Percentiles rank a stretch among this genome's conserved stretches.
Conservation (phyloP, 2,113 vertebrate species). For the Dinomys branickii region DNA sequence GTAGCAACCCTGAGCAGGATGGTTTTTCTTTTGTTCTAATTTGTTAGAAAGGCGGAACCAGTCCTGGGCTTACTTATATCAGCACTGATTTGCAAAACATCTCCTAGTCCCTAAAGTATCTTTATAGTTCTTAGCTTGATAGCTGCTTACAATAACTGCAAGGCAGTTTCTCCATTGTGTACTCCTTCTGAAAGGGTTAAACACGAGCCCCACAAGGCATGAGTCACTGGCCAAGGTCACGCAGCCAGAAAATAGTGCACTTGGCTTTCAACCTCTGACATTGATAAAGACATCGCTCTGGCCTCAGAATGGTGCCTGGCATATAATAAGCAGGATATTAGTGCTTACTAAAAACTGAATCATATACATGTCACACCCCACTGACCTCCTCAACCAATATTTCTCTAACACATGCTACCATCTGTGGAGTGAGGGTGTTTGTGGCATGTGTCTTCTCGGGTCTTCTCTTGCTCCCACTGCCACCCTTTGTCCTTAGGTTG, state of each 20-base stretch:
- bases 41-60: not conserved
- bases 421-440: not conserved
- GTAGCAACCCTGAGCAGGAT: no score
- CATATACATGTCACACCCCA: not conserved
- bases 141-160: not conserved
- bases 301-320: slow-evolving; percentile 6
- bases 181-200: not conserved
- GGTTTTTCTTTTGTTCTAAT: not conserved
- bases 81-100: slow-evolving; percentile 29
- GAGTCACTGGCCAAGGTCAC: not conserved
- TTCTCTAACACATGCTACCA: slow-evolving; percentile 3
- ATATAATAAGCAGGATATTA: not conserved
- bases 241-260: not conserved
- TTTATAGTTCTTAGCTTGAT: not conserved
- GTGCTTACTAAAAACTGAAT: slow-evolving; percentile 24
- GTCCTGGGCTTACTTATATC: slow-evolving; percentile 15
- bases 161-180: not conserved
- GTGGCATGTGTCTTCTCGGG: not conserved
- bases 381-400: not conserved
- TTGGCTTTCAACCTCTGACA: slow-evolving; percentile 31
- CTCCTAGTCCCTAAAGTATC: slow-evolving; percentile 1
- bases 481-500: not conserved
- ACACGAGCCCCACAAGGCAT: not conserved
- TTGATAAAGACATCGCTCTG: not conserved
- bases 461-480: not conserved